Base-by-base conservation (phyloP, 2,113 vertebrate species). In the Lagenorhynchus albirostris region DNA sequence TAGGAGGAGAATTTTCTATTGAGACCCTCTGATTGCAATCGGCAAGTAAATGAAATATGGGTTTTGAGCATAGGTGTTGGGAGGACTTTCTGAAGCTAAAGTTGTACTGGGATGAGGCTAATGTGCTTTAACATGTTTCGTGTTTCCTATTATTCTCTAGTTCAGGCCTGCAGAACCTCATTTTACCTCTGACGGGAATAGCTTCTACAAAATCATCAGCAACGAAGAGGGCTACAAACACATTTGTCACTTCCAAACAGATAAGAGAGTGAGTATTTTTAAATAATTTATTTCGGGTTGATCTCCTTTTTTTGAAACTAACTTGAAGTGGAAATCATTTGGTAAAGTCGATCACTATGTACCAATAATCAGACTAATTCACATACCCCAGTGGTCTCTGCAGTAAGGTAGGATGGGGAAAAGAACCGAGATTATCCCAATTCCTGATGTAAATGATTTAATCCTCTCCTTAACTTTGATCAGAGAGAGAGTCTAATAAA, bases 131-230 rank as follows among this genome's bases (percentile, higher is more conserved):
- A 77, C n/a, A 3, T 47, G 44, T 62, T 92, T 76, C 89, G 25
- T 92, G 77, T 92, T 97, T 67, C 97, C 74, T 97, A 11, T 97
- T 95, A 91, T 97, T 97, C 97, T 97, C n/a, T 98, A 99, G 99
- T 99, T 99, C 94, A 97, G 98, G 85, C 99, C 99, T 33, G 98
- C 99, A 84, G 98, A 98, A 63, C 99, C 99, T 95, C 98, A 98
- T 98, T 99, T 99, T 98, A 98, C 99, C 68, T 98, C 99, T 7
- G 99, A 99, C 79, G 98, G 98, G 15, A 85, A 96, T 58, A 99
- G 97, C 95, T 99, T 99, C 98, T 99, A 99, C 98, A 99, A 99
- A 98, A 97, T 99, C 89, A 98, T 99, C 98, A 99, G 99, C 93
- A 89, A 99, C 86, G 1, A 67, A 41, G 91, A 91, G 3, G 99